phyloP scores from a whole-genome alignment of 2,888 invertebrate species.

The Amiota minor region DNA sequence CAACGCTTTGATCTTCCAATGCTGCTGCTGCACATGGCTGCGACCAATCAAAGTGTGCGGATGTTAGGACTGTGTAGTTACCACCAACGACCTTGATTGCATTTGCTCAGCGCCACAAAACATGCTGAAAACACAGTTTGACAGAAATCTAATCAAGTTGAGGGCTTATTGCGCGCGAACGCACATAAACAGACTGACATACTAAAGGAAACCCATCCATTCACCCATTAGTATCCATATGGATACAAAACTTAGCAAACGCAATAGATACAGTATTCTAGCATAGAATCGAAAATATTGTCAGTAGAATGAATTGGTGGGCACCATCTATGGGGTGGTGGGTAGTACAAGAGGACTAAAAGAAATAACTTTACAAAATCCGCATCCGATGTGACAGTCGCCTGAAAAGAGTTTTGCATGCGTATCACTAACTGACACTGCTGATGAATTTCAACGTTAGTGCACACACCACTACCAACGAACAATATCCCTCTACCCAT shows the following conservation, averaged over 20 bases:
- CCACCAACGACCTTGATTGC: slow-evolving; percentile 57
- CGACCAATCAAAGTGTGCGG: neutral
- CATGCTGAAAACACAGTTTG: slow-evolving; percentile 35
- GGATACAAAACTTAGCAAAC: neutral
- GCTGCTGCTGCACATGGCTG: neutral
- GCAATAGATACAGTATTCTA: neutral
- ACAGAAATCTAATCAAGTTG: slow-evolving; percentile 59
- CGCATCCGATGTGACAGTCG: slow-evolving; percentile 11
- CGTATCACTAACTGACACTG: slow-evolving; percentile 14
- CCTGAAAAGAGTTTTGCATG: slow-evolving; percentile 14
- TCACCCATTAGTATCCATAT: neutral
- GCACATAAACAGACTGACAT: neutral
- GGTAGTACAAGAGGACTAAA: neutral
- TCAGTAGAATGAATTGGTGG: neutral
- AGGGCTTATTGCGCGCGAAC: slow-evolving; percentile 24
- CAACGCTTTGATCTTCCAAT: neutral
- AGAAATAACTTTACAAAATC: neutral
- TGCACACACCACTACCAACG: neutral
- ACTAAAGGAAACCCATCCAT: neutral
- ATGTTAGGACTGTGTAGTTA: no score
- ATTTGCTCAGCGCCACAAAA: slow-evolving; percentile 58
- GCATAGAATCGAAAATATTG: neutral
- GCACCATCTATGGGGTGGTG: neutral
- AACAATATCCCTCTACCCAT: no score
- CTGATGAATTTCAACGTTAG: slow-evolving; percentile 19